Base-by-base conservation (phyloP, 2,797 vertebrate species). In the Acanthornis magna region DNA sequence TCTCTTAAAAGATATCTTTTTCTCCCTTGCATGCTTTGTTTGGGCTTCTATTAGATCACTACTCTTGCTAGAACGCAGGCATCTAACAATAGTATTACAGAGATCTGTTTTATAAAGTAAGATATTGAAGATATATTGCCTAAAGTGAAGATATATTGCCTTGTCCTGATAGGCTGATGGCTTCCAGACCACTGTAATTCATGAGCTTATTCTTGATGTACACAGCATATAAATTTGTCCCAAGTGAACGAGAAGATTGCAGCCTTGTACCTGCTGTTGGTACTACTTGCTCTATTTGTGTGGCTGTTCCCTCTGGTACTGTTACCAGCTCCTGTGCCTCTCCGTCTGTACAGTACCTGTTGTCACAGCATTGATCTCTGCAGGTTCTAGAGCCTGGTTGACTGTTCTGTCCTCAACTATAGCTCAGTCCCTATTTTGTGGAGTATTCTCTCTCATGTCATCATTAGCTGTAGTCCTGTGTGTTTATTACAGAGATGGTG, bases 381-480 rank as follows among this genome's bases (percentile, higher is more conserved):
- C 60, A 60, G 26, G 43, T 75, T 40, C 66, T 54, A 54, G 58
- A 53, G 40, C 3, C 4, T 81, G 36, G 6, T n/a, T 90, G 53
- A 38, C 57, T 77, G 25, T 77, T 89, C 48, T 91, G 66, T 81
- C 74, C 63, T 85, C 55, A 86, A 11, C 20, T 53, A 10, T 21
- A 93, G 66, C 45, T 27, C 50, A 83, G 36, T 80, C 36, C 65
- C n/a, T 60, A 7, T 91, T 91, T 51, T 83, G 25, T 95, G 53
- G 38, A 72, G 34, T 67, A 16, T 57, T 40, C 38, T 60, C 58
- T 70, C 72, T 71, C 0, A 0, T 80, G 53, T 74, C 42, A 1
- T 76, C 42, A 5, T 89, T 87, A 95, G 88, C 54, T 81, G 57
- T 73, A 76, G 66, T 84, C 48, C 60, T 42, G 7, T 70, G 73